Percentiles rank a stretch among this genome's conserved stretches.
phyloP scores from a whole-genome alignment of 2,797 vertebrate genomes.

The Neosilurus mollespiculum region DNA sequence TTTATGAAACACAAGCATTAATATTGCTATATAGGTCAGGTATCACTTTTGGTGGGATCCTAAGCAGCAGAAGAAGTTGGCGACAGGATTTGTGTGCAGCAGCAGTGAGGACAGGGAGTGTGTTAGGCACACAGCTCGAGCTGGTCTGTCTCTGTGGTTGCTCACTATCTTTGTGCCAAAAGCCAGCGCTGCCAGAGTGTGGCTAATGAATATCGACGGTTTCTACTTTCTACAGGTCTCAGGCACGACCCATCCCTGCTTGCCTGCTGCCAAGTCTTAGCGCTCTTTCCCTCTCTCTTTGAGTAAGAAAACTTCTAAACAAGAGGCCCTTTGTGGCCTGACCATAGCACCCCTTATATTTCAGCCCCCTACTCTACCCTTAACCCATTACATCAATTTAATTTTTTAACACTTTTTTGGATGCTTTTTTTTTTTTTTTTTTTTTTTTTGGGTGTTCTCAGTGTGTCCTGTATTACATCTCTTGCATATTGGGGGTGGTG shows the following conservation, averaged over 20 bases:
- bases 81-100: conserved; percentile 26
- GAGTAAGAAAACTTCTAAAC: conserved; percentile 39
- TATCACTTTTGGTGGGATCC: not conserved
- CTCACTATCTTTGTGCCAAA: conserved; percentile 42
- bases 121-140: conserved; percentile 6
- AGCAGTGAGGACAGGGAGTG: not conserved
- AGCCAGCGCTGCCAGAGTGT: conserved; percentile 53
- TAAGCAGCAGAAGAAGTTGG: not conserved
- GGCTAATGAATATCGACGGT: conserved; percentile 65
- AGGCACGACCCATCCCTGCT: conserved; percentile 26
- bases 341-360: conserved; percentile 44
- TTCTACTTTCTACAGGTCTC: conserved; percentile 51
- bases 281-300: conserved; percentile 25
- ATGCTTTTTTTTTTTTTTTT: conserved; percentile 12
- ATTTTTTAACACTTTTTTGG: not conserved
- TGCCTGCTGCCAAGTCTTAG: conserved; percentile 33
- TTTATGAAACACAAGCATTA: not conserved
- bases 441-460: not conserved
- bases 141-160: conserved; percentile 12
- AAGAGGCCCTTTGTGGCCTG: conserved; percentile 55
- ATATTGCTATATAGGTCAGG: not conserved
- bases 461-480: not conserved
- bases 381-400: conserved; percentile 13
- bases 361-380: conserved; percentile 22
- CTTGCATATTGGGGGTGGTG: not conserved